These are phyloP conservation scores for Psylliodes chrysocephalus DNA, from an alignment of 2,888 invertebrate species.

Conservation along the genomic window DNA sequence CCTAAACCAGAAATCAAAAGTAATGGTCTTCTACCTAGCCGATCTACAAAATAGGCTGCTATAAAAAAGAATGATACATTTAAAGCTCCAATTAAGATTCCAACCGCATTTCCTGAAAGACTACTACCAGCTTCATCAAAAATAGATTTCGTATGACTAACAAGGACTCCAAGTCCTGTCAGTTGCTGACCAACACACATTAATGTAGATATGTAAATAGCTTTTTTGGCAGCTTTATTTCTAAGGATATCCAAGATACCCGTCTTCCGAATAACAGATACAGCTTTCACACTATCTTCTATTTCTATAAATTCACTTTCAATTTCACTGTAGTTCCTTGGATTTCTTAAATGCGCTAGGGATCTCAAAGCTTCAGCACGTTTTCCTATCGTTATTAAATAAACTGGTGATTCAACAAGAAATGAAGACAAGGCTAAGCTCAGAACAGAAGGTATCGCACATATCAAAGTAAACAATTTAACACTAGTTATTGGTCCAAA, in stretches of 20 bases:
- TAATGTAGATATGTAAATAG: slow-evolving; percentile 75
- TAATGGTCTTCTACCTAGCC: slow-evolving; percentile 75
- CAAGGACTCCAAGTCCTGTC: slow-evolving; percentile 80
- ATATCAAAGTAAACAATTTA: not conserved
- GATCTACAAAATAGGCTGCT: slow-evolving; percentile 78
- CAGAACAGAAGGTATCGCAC: not conserved
- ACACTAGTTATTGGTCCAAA: slow-evolving; percentile 1
- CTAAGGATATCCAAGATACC: slow-evolving; percentile 16
- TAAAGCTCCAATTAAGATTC: slow-evolving; percentile 80
- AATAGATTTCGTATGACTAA: slow-evolving; percentile 78
- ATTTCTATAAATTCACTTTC: not conserved
- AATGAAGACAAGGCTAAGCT: not conserved
- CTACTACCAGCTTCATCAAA: slow-evolving; percentile 75
- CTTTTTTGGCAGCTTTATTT: slow-evolving; percentile 54
- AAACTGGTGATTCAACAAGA: slow-evolving; percentile 8
- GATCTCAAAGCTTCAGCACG: not conserved
- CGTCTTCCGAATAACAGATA: no score
- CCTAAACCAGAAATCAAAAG: slow-evolving; percentile 74
- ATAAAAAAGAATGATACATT: slow-evolving; percentile 76
- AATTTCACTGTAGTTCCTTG: not conserved
- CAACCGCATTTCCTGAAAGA: slow-evolving; percentile 71
- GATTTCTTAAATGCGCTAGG: not conserved
- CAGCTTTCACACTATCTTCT: not conserved
- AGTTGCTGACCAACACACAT: slow-evolving; percentile 85
- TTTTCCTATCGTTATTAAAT: not conserved